phyloP scores from a whole-genome alignment of 2,113 vertebrate genomes.

The Cochlearius cochlearius region DNA sequence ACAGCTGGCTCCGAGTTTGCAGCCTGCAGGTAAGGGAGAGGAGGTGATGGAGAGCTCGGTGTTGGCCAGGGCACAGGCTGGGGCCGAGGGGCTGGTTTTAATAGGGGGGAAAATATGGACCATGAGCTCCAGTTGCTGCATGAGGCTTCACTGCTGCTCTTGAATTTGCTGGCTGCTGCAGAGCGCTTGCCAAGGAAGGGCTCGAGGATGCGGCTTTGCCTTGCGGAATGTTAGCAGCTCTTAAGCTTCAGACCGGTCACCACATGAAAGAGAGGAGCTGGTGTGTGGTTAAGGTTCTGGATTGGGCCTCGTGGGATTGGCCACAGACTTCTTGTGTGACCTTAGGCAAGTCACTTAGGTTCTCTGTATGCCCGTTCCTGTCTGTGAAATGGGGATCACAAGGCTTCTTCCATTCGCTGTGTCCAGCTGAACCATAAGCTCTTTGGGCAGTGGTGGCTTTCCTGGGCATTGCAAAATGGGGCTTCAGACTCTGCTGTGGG shows the following conservation, averaged over 20 bases:
- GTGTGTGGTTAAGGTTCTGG: background rate
- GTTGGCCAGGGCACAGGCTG: background rate
- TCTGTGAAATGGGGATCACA: background rate
- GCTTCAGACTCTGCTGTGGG: background rate
- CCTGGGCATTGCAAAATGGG: background rate
- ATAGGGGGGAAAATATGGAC: background rate
- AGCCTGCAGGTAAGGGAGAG: background rate
- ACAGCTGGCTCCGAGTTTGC: background rate
- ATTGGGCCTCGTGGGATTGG: background rate
- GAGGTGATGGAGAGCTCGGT: background rate
- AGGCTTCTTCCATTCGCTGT: accelerated
- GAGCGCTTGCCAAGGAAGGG: background rate
- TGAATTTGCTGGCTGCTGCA: background rate
- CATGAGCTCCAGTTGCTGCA: background rate
- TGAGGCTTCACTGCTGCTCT: background rate
- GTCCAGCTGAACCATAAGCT: background rate
- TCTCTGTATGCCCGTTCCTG: background rate
- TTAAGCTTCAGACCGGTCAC: background rate
- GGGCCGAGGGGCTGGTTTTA: background rate
- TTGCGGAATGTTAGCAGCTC: background rate
- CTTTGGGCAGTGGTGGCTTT: background rate
- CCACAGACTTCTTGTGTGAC: background rate
- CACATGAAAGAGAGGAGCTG: conserved; percentile 3
- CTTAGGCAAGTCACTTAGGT: background rate
- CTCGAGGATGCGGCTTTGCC: background rate